phyloP scores from a whole-genome alignment of 2,113 vertebrate species.

The Alethe diademata region DNA sequence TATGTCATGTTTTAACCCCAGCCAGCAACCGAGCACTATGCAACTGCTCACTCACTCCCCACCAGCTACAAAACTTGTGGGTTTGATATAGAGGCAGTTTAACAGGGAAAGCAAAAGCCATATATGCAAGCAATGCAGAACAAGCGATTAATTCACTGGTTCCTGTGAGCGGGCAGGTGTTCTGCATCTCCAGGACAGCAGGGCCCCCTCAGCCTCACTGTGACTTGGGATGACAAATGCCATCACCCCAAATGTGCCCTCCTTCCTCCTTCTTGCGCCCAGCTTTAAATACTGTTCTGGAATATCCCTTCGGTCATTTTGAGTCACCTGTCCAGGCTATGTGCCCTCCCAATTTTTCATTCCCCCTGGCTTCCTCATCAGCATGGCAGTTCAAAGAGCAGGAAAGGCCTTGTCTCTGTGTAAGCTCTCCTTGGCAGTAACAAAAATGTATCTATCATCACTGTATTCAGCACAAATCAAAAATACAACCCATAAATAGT shows the following conservation, averaged over 20 bases:
- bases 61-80: not conserved
- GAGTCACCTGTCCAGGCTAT: not conserved
- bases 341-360: not conserved
- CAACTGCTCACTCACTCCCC: not conserved
- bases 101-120: not conserved
- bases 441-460: not conserved
- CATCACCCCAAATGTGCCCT: not conserved
- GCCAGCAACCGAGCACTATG: not conserved
- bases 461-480: not conserved
- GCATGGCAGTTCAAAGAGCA: not conserved
- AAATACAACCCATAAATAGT: not conserved
- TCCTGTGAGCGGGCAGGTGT: not conserved
- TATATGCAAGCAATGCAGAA: not conserved
- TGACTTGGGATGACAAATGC: not conserved
- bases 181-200: not conserved
- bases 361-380: not conserved
- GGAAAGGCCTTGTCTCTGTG: not conserved
- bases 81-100: not conserved
- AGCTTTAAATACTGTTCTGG: not conserved
- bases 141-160: not conserved
- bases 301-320: not conserved
- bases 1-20: not conserved
- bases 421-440: not conserved
- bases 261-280: not conserved
- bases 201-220: fast-evolving